phyloP scores from a whole-genome alignment of 2,113 vertebrate genomes.

The Myrmecobius fasciatus region DNA sequence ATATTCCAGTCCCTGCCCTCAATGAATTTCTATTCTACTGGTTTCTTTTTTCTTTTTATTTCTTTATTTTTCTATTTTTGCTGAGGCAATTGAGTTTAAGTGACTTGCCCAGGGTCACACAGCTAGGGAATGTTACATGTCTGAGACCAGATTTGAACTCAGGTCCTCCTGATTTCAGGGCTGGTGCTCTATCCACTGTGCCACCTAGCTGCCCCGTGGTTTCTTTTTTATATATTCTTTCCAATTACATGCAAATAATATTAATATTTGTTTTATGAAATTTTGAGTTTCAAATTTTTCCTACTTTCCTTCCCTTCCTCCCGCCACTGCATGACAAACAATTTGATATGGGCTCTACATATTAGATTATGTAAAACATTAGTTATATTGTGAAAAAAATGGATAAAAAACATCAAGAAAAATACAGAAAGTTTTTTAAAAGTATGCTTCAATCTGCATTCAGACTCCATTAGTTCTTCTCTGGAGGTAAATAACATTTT shows the following conservation, averaged over 20 bases:
- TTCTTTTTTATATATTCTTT: background rate
- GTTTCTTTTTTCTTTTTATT: background rate
- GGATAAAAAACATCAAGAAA: background rate
- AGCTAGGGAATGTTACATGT: too few relatives aligned
- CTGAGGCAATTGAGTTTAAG: too few relatives aligned
- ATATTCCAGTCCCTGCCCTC: background rate
- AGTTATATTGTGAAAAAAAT: background rate
- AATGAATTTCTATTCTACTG: background rate
- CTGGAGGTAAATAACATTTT: background rate
- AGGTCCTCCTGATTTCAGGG: too few relatives aligned
- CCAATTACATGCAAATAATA: background rate
- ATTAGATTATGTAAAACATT: background rate
- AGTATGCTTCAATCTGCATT: background rate
- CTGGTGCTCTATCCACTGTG: too few relatives aligned
- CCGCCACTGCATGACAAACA: background rate
- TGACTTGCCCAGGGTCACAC: too few relatives aligned
- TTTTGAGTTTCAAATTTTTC: background rate
- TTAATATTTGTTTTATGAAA: background rate
- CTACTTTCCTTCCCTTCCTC: background rate
- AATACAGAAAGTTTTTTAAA: too few relatives aligned
- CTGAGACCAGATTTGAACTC: too few relatives aligned
- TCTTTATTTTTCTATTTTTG: background rate
- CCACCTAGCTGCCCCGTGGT: too few relatives aligned
- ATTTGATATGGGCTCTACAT: background rate
- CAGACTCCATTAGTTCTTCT: background rate